Evolutionary conservation across 2,113 vertebrate species (phyloP).

Genomic region (Coptodon rendalli): DNA sequence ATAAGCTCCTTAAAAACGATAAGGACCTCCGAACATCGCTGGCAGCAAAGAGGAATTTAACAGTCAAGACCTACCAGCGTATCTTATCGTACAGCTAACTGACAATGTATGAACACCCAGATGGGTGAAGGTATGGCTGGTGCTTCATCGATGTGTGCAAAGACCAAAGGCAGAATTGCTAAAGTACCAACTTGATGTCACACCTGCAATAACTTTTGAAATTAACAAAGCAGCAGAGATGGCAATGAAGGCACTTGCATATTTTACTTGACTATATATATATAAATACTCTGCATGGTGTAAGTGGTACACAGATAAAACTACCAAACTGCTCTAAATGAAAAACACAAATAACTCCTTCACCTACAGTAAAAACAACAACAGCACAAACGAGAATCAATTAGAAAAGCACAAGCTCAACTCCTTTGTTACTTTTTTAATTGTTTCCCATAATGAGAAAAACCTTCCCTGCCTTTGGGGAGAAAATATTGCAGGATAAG

Average conservation of each 20-base stretch:
- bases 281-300: not conserved
- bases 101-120: conserved; percentile 16
- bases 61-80: not conserved
- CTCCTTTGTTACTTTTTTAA: conserved; percentile 11
- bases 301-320: not conserved
- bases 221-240: not conserved
- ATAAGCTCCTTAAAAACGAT: conserved; percentile 48
- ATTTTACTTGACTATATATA: not conserved
- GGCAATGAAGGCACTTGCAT: not conserved
- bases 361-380: not conserved
- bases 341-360: not conserved
- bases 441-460: conserved; percentile 21
- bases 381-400: not conserved
- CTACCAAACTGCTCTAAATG: not conserved
- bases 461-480: not conserved
- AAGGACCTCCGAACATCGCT: conserved; percentile 35
- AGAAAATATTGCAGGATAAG: not conserved
- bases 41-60: conserved; percentile 10
- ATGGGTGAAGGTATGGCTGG: not conserved
- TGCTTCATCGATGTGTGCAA: not conserved
- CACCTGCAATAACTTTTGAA: not conserved
- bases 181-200: not conserved
- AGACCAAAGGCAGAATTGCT: not conserved
- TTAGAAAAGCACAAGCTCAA: not conserved
- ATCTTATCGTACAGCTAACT: conserved; percentile 23